phyloP scores from a whole-genome alignment of 2,888 invertebrate genomes.

The Agrochola lychnidis region DNA sequence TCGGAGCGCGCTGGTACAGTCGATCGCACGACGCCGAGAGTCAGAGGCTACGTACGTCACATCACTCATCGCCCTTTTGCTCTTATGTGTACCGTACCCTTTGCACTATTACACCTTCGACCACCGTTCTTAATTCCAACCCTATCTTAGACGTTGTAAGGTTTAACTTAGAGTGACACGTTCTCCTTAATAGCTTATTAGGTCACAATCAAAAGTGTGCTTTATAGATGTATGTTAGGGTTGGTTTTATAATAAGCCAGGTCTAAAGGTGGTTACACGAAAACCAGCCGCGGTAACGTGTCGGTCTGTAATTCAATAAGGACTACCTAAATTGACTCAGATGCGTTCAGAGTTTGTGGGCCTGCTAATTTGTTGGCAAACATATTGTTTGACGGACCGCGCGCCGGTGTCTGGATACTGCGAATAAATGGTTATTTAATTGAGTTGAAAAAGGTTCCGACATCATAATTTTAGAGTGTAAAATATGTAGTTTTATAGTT shows the following conservation, averaged over 20 bases:
- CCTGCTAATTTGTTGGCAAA: conserved; percentile 87
- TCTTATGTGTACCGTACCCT: conserved; percentile 78
- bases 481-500: conserved; percentile 32
- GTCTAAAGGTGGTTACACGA: conserved; percentile 62
- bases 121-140: conserved; percentile 61
- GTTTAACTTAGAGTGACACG: conserved; percentile 47
- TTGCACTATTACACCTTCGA: conserved; percentile 66
- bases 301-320: conserved; percentile 89
- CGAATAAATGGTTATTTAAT: conserved; percentile 66
- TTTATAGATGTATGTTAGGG: not conserved
- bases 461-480: conserved; percentile 48
- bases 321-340: conserved; percentile 88
- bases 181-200: conserved; percentile 42
- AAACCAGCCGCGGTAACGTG: conserved; percentile 82
- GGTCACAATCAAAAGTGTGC: conserved; percentile 34
- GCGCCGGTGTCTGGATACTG: conserved; percentile 54
- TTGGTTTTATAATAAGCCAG: conserved; percentile 39
- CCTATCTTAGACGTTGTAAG: conserved; percentile 43
- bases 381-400: conserved; percentile 84
- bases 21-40: conserved; percentile 78
- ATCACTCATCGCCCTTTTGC: conserved; percentile 86
- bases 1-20: conserved; percentile 70
- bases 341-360: conserved; percentile 85
- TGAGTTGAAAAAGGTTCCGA: conserved; percentile 56
- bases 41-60: conserved; percentile 86